Evolutionary conservation across 2,888 invertebrate species (phyloP), one percentile per base, ranked within the genome.

Genomic region (Acrobasis consociella): DNA sequence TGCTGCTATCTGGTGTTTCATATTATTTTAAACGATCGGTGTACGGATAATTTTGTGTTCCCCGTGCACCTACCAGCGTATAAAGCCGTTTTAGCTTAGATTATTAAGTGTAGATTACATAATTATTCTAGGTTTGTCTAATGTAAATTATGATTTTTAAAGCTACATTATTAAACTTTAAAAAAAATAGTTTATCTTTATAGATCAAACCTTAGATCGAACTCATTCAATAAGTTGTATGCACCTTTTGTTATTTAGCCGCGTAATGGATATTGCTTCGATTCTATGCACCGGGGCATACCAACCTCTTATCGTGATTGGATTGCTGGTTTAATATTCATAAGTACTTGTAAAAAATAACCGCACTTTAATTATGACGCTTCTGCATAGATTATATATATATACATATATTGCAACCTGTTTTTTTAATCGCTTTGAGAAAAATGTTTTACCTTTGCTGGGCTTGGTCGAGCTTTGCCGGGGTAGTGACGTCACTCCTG

Each of bases 401-500:
- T 42, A 1, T 42, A 11, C 10, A 42, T n/a, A n/a, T n/a, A n/a
- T n/a, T n/a, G n/a, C n/a, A n/a, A n/a, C n/a, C n/a, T n/a, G n/a
- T n/a, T n/a, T n/a, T 42, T 11, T 11, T 42, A 42, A 10, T 10
- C 13, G 1, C 10, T 9, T 42, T 2, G 10, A 42, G 42, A 3
- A 11, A 10, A 42, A 46, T 5, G 42, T 11, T 72, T 75, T 75
- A 75, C 75, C 77, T 77, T 72, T 17, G 49, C 82, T 62, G 71
- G 77, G 75, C 68, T 81, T 84, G 81, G 83, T 31, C 31, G 31
- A 31, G 31, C 31, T 8, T 5, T 31, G 7, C 84, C 76, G 83
- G 80, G 86, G 78, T 71, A 69, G 80, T 88, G 82, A 87, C 90
- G 87, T 90, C 90, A 90, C 80, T 67, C 66, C 78, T 85, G 80